Percentiles rank a stretch among this genome's conserved stretches.
phyloP scores from a whole-genome alignment of 1,140 invertebrate genomes.

The Drosophila tropicalis region DNA sequence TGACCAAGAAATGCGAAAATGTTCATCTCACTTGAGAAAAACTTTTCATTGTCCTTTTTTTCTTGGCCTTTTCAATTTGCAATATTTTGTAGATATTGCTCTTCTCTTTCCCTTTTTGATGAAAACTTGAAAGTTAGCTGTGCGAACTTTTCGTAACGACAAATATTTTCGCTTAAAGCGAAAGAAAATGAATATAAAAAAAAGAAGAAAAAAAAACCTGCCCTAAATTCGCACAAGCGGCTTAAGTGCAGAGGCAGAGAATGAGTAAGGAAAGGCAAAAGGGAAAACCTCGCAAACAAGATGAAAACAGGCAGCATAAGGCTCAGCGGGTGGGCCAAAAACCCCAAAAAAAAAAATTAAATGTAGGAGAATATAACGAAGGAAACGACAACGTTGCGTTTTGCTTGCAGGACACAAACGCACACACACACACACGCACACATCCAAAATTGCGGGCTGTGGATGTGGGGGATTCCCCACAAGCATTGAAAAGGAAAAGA shows the following conservation, averaged over 20 bases:
- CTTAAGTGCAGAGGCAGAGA: conserved; percentile 51
- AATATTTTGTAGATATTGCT: conserved; percentile 9
- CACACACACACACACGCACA: conserved; percentile 6
- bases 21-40: conserved; percentile 1
- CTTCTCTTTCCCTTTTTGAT: neutral
- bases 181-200: neutral
- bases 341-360: conserved; percentile 14
- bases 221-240: conserved; percentile 78
- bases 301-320: conserved; percentile 34
- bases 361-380: conserved; percentile 27
- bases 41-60: conserved; percentile 3
- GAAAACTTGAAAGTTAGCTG: conserved; percentile 13
- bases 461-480: conserved; percentile 18
- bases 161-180: conserved; percentile 32
- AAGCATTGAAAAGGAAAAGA: conserved; percentile 22
- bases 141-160: conserved; percentile 9
- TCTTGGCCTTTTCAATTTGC: neutral
- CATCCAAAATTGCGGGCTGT: neutral
- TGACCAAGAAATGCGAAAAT: neutral
- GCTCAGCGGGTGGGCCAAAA: conserved; percentile 22
- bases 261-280: conserved; percentile 28
- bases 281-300: conserved; percentile 25
- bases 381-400: conserved; percentile 74
- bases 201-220: conserved; percentile 53
- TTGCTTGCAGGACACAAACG: conserved; percentile 38